Evolutionary conservation across 2,113 vertebrate species (phyloP), one percentile per base, ranked within the genome.

Genomic region (Gallinago undulata): DNA sequence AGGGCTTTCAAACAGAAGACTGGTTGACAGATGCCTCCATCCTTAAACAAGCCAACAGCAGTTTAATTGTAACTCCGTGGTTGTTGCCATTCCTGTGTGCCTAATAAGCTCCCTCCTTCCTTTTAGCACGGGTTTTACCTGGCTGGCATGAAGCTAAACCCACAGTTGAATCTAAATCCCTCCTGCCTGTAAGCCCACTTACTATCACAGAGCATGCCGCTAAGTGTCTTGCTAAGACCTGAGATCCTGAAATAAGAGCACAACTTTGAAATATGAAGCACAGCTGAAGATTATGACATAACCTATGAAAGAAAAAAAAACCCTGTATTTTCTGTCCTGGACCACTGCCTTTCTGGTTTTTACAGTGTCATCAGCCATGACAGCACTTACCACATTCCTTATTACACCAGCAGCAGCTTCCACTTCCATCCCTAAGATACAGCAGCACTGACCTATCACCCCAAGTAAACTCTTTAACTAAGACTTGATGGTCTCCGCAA

Each of bases 1-100:
- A 59, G 51, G 63, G 84, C 72, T 95, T 94, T 94, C 91, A 86
- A 66, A 90, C 7, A 48, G 72, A 93, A 93, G 85, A 90, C 92
- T 86, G 73, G 19, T 41, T 95, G 69, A 66, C 80, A 93, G 83
- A 86, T 79, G 69, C 55, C 84, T 92, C 90, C 64, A 56, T 72
- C 80, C 60, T 91, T 73, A 93, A 86, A 56, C 55, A 84, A 90
- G 86, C 53, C 88, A 93, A 78, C 12, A 76, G 66, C 53, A 92
- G 53, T 74, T 93, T 87, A 93, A 91, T 39, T 72, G 39, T 63
- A 92, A 78, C 69, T 70, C 57, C 1, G 6, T 39, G 31, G 66
- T 25, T 60, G 53, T 41, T 76, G 45, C 77, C 70, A 39, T n/a
- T 73, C 60, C 56, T 50, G 19, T n/a, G 62, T 24, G 60, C 37